phyloP scores from a whole-genome alignment of 2,113 vertebrate species.

The Ageneiosus marmoratus region DNA sequence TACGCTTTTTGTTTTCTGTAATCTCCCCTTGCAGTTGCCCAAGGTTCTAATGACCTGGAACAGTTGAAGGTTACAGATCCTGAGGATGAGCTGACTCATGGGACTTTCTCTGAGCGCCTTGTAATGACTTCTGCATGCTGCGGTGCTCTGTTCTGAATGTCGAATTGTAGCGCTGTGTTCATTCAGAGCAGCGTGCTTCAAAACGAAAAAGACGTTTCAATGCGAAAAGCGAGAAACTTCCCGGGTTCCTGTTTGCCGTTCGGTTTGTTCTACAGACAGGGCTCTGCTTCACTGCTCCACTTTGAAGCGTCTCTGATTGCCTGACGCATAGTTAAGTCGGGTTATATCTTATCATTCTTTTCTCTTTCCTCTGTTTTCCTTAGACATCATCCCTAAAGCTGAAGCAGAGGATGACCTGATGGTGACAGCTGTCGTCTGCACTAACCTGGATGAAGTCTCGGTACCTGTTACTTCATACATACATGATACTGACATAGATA shows the following conservation, averaged over 20 bases:
- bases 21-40: not conserved
- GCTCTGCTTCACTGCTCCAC: not conserved
- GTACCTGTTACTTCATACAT: constrained; percentile 67
- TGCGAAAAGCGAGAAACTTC: not conserved
- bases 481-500: not conserved
- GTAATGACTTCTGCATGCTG: constrained; percentile 8
- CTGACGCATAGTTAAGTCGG: not conserved
- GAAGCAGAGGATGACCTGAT: constrained; percentile 77
- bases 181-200: not conserved
- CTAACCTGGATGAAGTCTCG: constrained; percentile 79
- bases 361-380: constrained; percentile 35
- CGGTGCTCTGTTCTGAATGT: not conserved
- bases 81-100: constrained; percentile 1
- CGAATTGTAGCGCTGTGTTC: not conserved
- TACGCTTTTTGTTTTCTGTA: constrained; percentile 13
- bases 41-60: not conserved
- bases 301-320: not conserved
- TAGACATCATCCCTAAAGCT: constrained; percentile 81
- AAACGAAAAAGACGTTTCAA: not conserved
- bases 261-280: not conserved
- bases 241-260: not conserved
- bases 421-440: constrained; percentile 74
- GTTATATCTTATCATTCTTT: not conserved
- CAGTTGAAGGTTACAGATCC: not conserved
- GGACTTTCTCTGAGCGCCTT: not conserved